phyloP scores from a whole-genome alignment of 2,113 vertebrate genomes.

The Paracanthobrama guichenoti region DNA sequence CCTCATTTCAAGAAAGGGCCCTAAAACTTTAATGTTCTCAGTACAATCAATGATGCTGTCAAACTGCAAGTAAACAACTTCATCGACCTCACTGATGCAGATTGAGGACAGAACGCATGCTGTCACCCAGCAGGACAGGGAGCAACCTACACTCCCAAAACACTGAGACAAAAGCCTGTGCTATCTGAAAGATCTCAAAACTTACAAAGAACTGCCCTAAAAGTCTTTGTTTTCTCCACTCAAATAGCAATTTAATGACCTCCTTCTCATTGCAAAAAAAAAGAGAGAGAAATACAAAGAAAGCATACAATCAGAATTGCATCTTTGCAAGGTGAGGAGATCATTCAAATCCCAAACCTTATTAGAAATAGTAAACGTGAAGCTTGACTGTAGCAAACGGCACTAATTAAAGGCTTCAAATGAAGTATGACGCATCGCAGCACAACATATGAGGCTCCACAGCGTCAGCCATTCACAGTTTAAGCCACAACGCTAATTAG shows the following conservation, averaged over 20 bases:
- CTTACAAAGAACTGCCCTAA: background rate
- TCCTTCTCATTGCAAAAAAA: background rate
- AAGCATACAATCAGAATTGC: background rate
- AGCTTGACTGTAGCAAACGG: too few relatives aligned
- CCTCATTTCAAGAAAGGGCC: background rate
- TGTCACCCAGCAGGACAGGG: background rate
- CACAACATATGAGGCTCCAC: background rate
- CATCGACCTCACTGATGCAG: background rate
- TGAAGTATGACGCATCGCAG: too few relatives aligned
- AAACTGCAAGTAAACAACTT: background rate
- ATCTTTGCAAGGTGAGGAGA: background rate
- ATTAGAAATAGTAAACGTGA: too few relatives aligned
- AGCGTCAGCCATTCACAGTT: constrained; percentile 30
- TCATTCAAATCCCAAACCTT: too few relatives aligned
- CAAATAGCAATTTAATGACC: background rate
- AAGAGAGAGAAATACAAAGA: background rate
- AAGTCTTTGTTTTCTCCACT: background rate
- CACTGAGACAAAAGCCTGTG: background rate
- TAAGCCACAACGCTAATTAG: constrained; percentile 53
- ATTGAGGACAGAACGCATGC: background rate
- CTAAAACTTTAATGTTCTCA: background rate
- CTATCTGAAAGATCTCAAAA: constrained; percentile 6
- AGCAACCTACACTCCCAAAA: background rate
- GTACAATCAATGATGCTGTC: background rate
- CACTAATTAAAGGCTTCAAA: too few relatives aligned